A percentile compares a stretch with the other conserved stretches of the same genome.
Evolutionary conservation across 2,888 invertebrate genomes (phyloP).

Genomic region (Acanthococcus lagerstroemiae): DNA sequence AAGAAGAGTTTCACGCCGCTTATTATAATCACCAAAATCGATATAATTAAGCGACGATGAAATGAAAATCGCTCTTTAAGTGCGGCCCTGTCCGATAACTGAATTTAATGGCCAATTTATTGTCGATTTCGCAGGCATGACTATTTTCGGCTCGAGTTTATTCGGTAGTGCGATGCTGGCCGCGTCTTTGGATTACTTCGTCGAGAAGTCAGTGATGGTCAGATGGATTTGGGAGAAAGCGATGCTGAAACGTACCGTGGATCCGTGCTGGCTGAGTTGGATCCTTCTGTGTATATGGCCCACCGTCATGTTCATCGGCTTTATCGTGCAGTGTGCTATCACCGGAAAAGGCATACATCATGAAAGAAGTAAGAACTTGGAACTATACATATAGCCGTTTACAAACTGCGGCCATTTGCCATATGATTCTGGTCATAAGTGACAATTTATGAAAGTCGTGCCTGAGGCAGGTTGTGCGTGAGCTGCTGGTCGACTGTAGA

Average conservation of each 20-base stretch:
- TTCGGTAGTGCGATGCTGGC: constrained; percentile 65
- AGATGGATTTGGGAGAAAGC: constrained; percentile 47
- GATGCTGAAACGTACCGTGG: constrained; percentile 43
- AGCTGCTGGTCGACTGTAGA: no score
- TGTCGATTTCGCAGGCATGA: constrained; percentile 47
- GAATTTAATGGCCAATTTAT: no score
- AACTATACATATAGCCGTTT: no score
- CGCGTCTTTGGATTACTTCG: constrained; percentile 61
- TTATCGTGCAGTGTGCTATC: constrained; percentile 57
- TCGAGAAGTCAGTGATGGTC: constrained; percentile 60
- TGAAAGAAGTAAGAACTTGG: constrained; percentile 47
- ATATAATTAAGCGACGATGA: no score
- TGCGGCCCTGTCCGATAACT: no score
- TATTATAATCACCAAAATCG: no score
- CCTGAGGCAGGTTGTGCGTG: no score
- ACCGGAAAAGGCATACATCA: constrained; percentile 58
- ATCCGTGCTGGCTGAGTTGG: constrained; percentile 64
- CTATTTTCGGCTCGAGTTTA: constrained; percentile 63
- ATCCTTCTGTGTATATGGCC: constrained; percentile 64
- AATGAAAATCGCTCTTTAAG: no score
- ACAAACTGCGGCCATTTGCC: no score
- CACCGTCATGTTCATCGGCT: constrained; percentile 54
- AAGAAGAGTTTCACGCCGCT: no score
- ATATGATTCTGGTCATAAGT: no score
- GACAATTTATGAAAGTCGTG: no score